Evolutionary conservation across 2,888 invertebrate genomes (phyloP).

Genomic region (Thysanoteuthis rhombus): DNA sequence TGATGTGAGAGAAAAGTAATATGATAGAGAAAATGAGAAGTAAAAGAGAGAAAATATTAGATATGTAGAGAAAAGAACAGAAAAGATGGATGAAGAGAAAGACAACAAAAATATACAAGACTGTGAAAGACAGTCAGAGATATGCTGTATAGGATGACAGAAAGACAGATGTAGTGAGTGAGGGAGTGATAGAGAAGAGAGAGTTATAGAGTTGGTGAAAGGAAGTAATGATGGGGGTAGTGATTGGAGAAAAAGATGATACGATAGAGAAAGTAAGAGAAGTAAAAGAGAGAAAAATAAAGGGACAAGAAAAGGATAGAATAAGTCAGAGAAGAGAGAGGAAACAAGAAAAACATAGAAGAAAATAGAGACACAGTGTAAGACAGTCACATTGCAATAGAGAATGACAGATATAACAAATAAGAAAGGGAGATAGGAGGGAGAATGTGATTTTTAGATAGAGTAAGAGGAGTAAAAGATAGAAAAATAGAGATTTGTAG

Average conservation of each 20-base stretch:
- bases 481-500: too few relatives aligned
- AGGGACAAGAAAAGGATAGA: too few relatives aligned
- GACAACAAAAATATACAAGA: neutral
- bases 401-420: neutral
- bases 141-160: too few relatives aligned
- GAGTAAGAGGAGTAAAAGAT: too few relatives aligned
- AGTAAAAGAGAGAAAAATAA: too few relatives aligned
- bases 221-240: too few relatives aligned
- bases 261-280: neutral
- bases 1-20: neutral
- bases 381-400: neutral
- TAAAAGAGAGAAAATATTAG: neutral
- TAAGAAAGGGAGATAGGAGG: neutral
- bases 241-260: neutral
- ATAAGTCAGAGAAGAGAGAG: too few relatives aligned
- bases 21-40: neutral
- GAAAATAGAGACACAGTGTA: neutral
- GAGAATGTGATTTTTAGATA: too few relatives aligned
- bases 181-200: neutral
- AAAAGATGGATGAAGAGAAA: neutral
- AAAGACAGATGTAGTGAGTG: too few relatives aligned
- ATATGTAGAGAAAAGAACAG: neutral
- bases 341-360: too few relatives aligned
- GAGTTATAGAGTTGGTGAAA: too few relatives aligned
- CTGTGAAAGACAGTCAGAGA: neutral